Conservation (phyloP, 2,797 vertebrate genomes). For the Oreochromis mossambicus region DNA sequence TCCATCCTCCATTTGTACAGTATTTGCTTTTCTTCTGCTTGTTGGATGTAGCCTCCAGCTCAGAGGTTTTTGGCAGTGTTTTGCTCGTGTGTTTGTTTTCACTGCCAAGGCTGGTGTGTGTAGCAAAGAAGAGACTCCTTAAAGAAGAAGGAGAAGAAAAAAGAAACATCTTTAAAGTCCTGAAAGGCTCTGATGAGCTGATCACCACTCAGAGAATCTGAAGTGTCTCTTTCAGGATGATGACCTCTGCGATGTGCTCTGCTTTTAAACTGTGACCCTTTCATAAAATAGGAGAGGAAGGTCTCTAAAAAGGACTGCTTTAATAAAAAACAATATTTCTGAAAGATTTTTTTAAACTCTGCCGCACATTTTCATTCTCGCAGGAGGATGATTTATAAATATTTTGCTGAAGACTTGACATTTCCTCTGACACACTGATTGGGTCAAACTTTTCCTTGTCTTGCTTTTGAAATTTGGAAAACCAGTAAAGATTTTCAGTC, state of each 20-base stretch:
- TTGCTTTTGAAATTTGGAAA: background rate
- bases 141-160: background rate
- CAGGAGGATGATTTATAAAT: background rate
- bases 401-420: background rate
- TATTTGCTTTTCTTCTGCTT: slow-evolving; percentile 23
- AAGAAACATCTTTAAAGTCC: slow-evolving; percentile 10
- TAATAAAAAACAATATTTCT: background rate
- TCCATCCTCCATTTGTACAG: slow-evolving; percentile 14
- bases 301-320: background rate
- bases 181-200: slow-evolving; percentile 21
- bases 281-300: background rate
- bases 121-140: slow-evolving; percentile 25
- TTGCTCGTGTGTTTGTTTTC: slow-evolving; percentile 27
- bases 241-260: background rate
- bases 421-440: background rate
- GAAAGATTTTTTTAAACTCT: background rate
- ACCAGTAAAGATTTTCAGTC: background rate
- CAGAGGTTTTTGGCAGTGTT: slow-evolving; percentile 49
- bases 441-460: background rate
- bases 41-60: slow-evolving; percentile 45
- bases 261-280: background rate
- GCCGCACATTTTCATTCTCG: background rate
- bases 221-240: slow-evolving; percentile 10
- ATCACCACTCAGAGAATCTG: slow-evolving; percentile 3
- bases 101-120: background rate